phyloP scores from a whole-genome alignment of 2,797 vertebrate species.

The Chrysocyon brachyurus region DNA sequence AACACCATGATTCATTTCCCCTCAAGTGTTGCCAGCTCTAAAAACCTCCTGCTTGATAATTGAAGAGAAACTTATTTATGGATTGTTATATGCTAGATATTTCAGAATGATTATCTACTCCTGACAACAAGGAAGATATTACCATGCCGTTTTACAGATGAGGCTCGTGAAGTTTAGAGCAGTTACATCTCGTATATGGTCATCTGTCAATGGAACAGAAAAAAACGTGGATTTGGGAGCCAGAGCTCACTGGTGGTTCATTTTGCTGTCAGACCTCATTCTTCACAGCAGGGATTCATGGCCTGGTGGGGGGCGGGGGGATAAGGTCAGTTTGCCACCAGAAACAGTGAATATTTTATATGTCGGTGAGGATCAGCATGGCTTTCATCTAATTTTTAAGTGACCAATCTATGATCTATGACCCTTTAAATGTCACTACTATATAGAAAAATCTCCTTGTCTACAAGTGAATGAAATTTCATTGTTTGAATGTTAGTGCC shows the following conservation, averaged over 20 bases:
- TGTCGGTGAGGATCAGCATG: background rate
- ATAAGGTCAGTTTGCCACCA: background rate
- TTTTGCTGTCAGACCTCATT: conserved; percentile 38
- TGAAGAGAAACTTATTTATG: conserved; percentile 18
- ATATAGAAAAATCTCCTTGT: background rate
- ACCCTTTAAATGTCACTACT: background rate
- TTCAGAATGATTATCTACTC: background rate
- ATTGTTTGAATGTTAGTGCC: background rate
- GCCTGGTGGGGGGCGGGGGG: background rate
- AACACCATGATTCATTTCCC: background rate
- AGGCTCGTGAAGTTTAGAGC: background rate
- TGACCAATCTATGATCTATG: background rate
- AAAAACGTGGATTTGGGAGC: conserved; percentile 31
- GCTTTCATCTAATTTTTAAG: background rate
- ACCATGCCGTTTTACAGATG: background rate
- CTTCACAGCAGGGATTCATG: background rate
- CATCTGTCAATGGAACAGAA: background rate
- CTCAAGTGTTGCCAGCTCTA: background rate
- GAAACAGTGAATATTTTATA: background rate
- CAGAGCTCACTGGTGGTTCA: background rate
- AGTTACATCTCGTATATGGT: background rate
- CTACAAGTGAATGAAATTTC: background rate
- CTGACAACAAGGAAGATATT: background rate
- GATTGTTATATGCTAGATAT: background rate
- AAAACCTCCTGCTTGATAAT: background rate